phyloP scores from a whole-genome alignment of 2,888 invertebrate species.

The Cheilosia grossa region DNA sequence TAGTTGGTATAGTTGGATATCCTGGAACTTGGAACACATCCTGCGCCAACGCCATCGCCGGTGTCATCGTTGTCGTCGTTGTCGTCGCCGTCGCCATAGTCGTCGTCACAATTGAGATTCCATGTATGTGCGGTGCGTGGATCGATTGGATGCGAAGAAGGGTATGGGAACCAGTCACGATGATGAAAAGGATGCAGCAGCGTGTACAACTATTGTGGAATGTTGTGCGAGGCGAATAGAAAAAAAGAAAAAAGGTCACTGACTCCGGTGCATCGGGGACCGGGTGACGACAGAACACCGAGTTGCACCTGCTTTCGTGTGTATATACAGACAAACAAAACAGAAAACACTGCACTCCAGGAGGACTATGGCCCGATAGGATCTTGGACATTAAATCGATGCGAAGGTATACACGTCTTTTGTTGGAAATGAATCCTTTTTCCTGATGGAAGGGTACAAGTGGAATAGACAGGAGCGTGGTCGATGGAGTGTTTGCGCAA shows the following conservation, averaged over 20 bases:
- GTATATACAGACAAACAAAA: conserved; percentile 45
- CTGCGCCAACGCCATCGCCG: conserved; percentile 54
- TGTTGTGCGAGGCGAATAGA: conserved; percentile 42
- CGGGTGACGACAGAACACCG: conserved; percentile 25
- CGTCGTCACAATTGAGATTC: conserved; percentile 62
- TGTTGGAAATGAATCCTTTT: conserved; percentile 58
- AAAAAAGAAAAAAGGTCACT: conserved; percentile 59
- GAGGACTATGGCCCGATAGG: conserved; percentile 46
- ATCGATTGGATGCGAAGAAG: conserved; percentile 51
- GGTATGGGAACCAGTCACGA: conserved; percentile 33
- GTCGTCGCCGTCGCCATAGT: conserved; percentile 34
- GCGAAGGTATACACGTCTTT: conserved; percentile 39
- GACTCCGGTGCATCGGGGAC: conserved; percentile 65
- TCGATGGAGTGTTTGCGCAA: conserved; percentile 26
- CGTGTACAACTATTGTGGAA: conserved; percentile 35
- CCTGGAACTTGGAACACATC: conserved; percentile 56
- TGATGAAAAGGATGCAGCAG: conserved; percentile 62
- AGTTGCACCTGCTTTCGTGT: conserved; percentile 70
- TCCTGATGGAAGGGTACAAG: conserved; percentile 24
- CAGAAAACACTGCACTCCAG: conserved; percentile 30
- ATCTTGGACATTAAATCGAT: conserved; percentile 73
- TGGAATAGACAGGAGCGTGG: conserved; percentile 27
- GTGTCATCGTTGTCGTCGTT: conserved; percentile 29
- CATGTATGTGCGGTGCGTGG: conserved; percentile 60
- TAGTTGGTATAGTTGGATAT: conserved; percentile 39